Percentiles rank a stretch among this genome's conserved stretches.
These are phyloP conservation scores for Amphiprion clarkii DNA, from an alignment of 2,797 vertebrate species.

Conservation along the genomic window DNA sequence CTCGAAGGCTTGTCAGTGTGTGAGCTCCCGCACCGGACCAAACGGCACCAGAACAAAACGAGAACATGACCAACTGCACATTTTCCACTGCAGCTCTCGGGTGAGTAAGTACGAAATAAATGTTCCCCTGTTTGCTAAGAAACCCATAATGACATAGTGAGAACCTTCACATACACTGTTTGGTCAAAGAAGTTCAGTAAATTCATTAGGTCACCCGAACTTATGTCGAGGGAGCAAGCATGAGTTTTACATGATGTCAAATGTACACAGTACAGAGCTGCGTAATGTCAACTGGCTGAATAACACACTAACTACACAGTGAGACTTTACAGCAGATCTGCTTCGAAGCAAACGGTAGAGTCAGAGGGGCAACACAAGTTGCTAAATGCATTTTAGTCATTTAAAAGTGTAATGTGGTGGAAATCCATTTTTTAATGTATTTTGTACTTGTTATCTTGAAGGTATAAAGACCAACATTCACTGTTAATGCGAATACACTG, in stretches of 20 bases:
- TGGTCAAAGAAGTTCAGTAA: slow-evolving; percentile 20
- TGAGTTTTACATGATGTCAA: slow-evolving; percentile 22
- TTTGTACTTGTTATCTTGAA: no score
- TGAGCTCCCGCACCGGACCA: slow-evolving; percentile 56
- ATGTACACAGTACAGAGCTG: slow-evolving; percentile 15
- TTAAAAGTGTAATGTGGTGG: not conserved
- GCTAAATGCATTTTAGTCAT: not conserved
- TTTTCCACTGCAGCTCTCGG: slow-evolving; percentile 68
- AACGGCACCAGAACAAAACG: slow-evolving; percentile 68
- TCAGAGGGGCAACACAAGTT: not conserved
- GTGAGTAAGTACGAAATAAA: slow-evolving; percentile 61
- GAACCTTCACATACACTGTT: slow-evolving; percentile 25
- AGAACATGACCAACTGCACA: slow-evolving; percentile 45
- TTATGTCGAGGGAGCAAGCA: slow-evolving; percentile 21
- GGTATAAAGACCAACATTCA: no score
- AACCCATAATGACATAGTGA: slow-evolving; percentile 43
- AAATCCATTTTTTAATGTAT: no score
- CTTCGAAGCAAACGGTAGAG: not conserved
- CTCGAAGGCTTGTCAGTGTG: slow-evolving; percentile 57
- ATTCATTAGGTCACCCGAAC: slow-evolving; percentile 36
- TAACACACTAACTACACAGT: slow-evolving; percentile 17
- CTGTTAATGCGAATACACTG: no score
- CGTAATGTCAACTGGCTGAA: slow-evolving; percentile 26
- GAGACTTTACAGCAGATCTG: slow-evolving; percentile 4
- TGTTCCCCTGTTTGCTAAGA: slow-evolving; percentile 24